Conservation (phyloP, 2,888 invertebrate genomes). For the Oligia strigilis region DNA sequence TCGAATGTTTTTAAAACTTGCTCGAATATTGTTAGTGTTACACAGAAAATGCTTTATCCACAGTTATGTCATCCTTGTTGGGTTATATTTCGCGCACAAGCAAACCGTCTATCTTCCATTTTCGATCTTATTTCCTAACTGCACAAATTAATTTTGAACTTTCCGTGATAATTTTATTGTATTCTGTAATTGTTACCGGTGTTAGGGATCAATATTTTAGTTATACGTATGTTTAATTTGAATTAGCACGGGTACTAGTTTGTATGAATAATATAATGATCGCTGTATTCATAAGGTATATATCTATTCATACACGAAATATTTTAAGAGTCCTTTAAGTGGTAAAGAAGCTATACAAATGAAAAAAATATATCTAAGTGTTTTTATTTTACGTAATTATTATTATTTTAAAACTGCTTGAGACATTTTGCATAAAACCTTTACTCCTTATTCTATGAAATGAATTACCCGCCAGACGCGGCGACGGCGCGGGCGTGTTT, state of each 20-base stretch:
- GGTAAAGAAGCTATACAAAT: no score
- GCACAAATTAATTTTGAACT: conserved; percentile 24
- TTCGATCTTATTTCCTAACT: conserved; percentile 25
- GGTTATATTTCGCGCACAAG: conserved; percentile 20
- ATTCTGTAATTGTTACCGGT: conserved; percentile 58
- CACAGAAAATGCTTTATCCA: conserved; percentile 32
- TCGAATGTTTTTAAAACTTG: conserved; percentile 57
- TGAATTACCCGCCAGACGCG: no score
- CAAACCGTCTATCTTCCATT: conserved; percentile 9
- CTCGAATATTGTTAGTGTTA: conserved; percentile 57
- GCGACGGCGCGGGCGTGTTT: no score
- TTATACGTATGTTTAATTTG: conserved; percentile 57
- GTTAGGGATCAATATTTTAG: conserved; percentile 67
- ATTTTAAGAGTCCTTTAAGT: no score
- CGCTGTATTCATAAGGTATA: conserved; percentile 34
- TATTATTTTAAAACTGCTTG: no score
- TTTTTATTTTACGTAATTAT: no score
- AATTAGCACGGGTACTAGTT: conserved; percentile 67
- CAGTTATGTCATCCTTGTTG: conserved; percentile 16
- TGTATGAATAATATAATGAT: conserved; percentile 54
- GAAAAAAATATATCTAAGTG: no score
- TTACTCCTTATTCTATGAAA: no score
- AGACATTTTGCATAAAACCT: no score
- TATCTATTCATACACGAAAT: no score
- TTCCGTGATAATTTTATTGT: conserved; percentile 9